Conservation (phyloP, 2,113 vertebrate genomes). For the Polypterus bichir region DNA sequence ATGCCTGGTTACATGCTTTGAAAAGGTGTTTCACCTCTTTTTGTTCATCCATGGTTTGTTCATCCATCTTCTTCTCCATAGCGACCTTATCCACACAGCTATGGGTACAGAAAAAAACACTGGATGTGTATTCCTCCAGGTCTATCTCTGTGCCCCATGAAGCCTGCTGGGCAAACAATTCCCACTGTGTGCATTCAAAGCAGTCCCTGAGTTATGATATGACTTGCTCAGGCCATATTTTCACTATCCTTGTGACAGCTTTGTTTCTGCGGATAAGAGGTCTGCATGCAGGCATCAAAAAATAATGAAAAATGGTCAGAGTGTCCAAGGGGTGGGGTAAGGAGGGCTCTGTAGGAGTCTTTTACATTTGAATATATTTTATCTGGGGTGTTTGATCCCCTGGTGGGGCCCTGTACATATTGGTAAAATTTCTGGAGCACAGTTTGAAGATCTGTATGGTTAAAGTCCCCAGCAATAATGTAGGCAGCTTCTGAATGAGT, state of each 20-base stretch:
- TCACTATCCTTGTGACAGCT: not conserved
- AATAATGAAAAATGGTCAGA: constrained; percentile 6
- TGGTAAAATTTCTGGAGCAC: constrained; percentile 2
- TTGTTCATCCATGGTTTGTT: not conserved
- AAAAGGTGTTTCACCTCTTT: not conserved
- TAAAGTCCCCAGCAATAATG: constrained; percentile 2
- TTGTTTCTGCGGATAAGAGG: not conserved
- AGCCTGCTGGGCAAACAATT: constrained; percentile 4
- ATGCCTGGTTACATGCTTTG: constrained; percentile 2
- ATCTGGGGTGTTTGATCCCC: constrained; percentile 4
- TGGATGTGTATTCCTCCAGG: constrained; percentile 2
- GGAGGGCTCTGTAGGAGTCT: not conserved
- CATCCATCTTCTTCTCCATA: not conserved
- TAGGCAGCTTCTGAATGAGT: constrained; percentile 2
- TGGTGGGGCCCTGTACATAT: not conserved
- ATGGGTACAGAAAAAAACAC: not conserved
- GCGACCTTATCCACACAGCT: constrained; percentile 5
- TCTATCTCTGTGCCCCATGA: constrained; percentile 1
- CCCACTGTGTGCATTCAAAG: constrained; percentile 1
- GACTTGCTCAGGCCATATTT: not conserved
- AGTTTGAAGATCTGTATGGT: not conserved
- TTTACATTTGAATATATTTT: not conserved
- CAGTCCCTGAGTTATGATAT: constrained; percentile 1
- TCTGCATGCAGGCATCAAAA: constrained; percentile 5
- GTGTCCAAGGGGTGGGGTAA: not conserved